Conservation (phyloP, 2,888 invertebrate species). For the Sinodicranocentrus sp. region DNA sequence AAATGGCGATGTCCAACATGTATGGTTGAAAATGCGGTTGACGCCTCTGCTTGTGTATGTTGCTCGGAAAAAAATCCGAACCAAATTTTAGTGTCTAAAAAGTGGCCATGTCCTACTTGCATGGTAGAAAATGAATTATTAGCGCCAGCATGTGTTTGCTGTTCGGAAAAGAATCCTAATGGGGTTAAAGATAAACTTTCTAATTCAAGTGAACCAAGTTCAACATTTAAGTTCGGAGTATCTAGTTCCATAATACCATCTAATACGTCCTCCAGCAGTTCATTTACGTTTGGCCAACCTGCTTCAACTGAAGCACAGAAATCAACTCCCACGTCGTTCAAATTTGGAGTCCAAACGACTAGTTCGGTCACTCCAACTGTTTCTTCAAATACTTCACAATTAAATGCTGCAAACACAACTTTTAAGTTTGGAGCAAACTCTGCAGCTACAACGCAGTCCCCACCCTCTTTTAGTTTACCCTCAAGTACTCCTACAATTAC, state of each 20-base stretch:
- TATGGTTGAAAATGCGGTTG: slow-evolving; percentile 43
- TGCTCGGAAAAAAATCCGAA: slow-evolving; percentile 59
- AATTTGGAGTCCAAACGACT: slow-evolving; percentile 46
- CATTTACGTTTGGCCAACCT: slow-evolving; percentile 43
- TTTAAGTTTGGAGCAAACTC: slow-evolving; percentile 27
- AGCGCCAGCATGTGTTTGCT: slow-evolving; percentile 50
- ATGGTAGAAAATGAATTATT: slow-evolving; percentile 56
- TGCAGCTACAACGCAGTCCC: neutral
- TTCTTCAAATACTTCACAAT: neutral
- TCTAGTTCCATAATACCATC: slow-evolving; percentile 4
- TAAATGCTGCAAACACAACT: slow-evolving; percentile 3
- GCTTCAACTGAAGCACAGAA: slow-evolving; percentile 19
- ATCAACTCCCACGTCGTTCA: slow-evolving; percentile 9
- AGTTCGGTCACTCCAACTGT: slow-evolving; percentile 4
- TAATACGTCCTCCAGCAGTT: slow-evolving; percentile 2
- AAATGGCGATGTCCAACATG: slow-evolving; percentile 53
- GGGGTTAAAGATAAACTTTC: neutral
- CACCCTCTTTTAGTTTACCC: slow-evolving; percentile 38
- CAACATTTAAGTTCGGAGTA: slow-evolving; percentile 65
- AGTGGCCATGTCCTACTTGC: slow-evolving; percentile 66
- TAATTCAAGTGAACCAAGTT: neutral
- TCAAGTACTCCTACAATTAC: neutral
- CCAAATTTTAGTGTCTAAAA: slow-evolving; percentile 11
- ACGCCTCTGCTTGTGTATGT: slow-evolving; percentile 44
- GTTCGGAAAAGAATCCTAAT: slow-evolving; percentile 66